These are phyloP conservation scores for Drosophila ambigua DNA, from an alignment of 1,140 invertebrate genomes.

Conservation along the genomic window DNA sequence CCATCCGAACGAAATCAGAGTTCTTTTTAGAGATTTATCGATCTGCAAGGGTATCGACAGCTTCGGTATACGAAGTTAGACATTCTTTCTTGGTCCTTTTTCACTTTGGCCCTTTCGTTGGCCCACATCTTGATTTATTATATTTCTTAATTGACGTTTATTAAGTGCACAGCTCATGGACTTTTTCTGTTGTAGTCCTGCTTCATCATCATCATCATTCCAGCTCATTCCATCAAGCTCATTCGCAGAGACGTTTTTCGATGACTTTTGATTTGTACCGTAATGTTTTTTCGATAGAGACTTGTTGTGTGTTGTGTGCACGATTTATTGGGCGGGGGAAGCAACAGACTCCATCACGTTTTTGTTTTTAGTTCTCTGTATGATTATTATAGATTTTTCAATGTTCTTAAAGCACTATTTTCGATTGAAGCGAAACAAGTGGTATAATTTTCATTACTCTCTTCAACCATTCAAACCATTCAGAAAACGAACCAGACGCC, in stretches of 20 bases:
- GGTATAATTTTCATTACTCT: neutral
- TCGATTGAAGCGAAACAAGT: neutral
- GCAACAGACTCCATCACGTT: neutral
- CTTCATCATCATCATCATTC: neutral
- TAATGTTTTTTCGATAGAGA: conserved; percentile 1
- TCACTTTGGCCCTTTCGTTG: conserved; percentile 3
- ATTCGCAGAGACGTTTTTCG: neutral
- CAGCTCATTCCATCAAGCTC: no score
- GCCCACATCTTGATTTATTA: conserved; percentile 9
- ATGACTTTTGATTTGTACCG: conserved; percentile 9
- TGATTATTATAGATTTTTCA: neutral
- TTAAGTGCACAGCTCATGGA: conserved; percentile 9
- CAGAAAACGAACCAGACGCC: conserved; percentile 84
- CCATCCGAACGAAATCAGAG: no score
- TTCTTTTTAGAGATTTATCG: no score
- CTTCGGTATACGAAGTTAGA: neutral
- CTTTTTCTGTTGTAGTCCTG: neutral
- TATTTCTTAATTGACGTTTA: conserved; percentile 6
- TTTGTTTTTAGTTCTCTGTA: neutral
- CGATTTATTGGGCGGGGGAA: conserved; percentile 1
- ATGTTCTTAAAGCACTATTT: neutral
- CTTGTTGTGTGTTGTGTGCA: conserved; percentile 7
- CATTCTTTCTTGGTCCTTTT: neutral
- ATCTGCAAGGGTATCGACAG: no score
- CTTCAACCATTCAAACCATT: neutral